phyloP scores from a whole-genome alignment of 2,113 vertebrate species.

The Corythoichthys intestinalis region DNA sequence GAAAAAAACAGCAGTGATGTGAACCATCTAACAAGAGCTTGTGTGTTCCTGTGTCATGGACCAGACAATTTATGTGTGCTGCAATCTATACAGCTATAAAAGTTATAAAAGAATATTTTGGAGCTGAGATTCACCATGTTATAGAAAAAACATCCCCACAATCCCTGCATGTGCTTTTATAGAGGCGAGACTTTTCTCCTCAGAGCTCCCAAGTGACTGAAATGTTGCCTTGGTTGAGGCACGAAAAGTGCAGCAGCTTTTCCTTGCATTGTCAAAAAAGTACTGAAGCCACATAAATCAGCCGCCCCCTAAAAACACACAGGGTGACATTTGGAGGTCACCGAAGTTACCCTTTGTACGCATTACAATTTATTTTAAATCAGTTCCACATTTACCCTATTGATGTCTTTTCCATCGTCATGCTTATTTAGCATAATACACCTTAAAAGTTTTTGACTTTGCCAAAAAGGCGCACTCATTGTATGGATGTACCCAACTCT shows the following conservation, averaged over 20 bases:
- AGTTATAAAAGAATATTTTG: conserved; percentile 1
- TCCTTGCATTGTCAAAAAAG: not conserved
- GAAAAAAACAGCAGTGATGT: conserved; percentile 1
- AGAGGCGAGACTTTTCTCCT: not conserved
- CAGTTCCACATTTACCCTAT: not conserved
- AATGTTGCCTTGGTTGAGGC: conserved; percentile 5
- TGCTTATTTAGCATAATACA: not conserved
- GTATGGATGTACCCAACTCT: not conserved
- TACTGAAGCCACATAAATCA: conserved; percentile 6
- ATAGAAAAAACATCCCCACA: conserved; percentile 20
- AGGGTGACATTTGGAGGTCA: not conserved
- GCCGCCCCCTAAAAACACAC: not conserved
- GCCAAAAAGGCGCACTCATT: not conserved
- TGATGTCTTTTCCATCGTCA: not conserved
- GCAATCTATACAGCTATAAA: conserved; percentile 9
- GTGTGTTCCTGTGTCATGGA: conserved; percentile 2
- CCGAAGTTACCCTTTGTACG: not conserved
- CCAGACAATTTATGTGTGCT: conserved; percentile 7
- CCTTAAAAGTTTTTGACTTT: not conserved
- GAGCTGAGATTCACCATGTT: conserved; percentile 4
- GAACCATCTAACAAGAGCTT: not conserved
- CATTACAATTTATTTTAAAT: conserved; percentile 2
- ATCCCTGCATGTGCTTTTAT: conserved; percentile 14
- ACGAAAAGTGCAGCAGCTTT: conserved; percentile 13
- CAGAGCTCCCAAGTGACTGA: not conserved